These are phyloP conservation scores for Tringa solitaria DNA, from an alignment of 2,113 vertebrate genomes.

Conservation along the genomic window DNA sequence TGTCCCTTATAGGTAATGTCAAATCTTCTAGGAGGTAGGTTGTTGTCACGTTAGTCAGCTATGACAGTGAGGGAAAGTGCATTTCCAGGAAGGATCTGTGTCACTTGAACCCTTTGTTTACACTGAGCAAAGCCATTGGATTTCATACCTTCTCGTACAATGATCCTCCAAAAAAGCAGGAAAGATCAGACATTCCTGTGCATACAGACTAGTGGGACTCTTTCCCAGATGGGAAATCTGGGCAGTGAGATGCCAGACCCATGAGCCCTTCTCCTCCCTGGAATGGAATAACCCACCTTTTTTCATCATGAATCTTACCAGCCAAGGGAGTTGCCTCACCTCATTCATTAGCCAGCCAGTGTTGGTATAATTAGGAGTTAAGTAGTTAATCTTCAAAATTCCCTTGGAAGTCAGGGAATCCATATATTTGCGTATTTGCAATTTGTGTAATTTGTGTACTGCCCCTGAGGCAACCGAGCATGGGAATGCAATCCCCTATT, in stretches of 20 bases:
- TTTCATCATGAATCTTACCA: background rate
- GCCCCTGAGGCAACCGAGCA: background rate
- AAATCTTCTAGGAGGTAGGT: background rate
- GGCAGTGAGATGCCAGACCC: background rate
- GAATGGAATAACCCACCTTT: background rate
- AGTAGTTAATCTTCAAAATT: background rate
- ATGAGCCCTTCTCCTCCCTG: background rate
- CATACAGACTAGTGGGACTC: background rate
- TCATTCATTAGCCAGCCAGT: background rate
- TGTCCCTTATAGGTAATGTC: background rate
- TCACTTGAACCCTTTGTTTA: background rate
- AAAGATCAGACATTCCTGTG: background rate
- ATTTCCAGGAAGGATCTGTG: background rate
- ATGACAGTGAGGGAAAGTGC: background rate
- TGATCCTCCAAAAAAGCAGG: background rate
- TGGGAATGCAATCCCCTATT: background rate
- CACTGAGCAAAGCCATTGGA: background rate
- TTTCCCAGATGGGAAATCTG: background rate
- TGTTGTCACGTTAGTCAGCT: background rate
- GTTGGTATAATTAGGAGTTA: background rate
- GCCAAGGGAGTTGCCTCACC: background rate
- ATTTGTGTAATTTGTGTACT: background rate
- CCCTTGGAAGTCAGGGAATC: background rate
- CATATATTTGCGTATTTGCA: background rate
- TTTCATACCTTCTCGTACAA: background rate